Evolutionary conservation across 2,113 vertebrate species (phyloP).

Genomic region (Heliornis fulica): DNA sequence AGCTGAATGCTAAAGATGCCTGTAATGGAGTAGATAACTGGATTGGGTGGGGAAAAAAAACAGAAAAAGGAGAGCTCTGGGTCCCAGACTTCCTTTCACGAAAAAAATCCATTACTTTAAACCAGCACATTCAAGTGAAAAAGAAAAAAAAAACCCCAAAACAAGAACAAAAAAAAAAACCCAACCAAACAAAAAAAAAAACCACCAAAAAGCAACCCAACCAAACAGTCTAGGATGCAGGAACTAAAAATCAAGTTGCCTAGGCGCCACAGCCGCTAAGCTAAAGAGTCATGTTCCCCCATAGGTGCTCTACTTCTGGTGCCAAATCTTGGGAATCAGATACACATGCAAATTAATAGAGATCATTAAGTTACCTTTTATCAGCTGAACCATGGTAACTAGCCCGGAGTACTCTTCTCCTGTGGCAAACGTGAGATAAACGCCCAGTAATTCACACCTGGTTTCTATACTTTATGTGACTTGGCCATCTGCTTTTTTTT

Average conservation of each 20-base stretch:
- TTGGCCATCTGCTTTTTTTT: not conserved
- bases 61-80: not conserved
- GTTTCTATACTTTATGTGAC: not conserved
- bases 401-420: not conserved
- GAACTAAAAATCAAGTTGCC: not conserved
- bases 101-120: not conserved
- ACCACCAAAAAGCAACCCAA: no score
- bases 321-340: slow-evolving; percentile 35
- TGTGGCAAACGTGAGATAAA: not conserved
- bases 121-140: not conserved
- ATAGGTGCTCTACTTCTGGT: not conserved
- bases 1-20: not conserved
- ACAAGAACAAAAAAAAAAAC: not conserved
- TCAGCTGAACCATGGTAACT: slow-evolving; percentile 29
- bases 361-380: slow-evolving; percentile 43
- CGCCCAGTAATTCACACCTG: not conserved
- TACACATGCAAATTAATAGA: slow-evolving; percentile 6
- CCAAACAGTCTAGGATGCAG: not conserved
- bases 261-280: not conserved
- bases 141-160: not conserved
- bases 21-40: not conserved
- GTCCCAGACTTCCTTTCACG: not conserved
- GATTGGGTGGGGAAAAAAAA: not conserved
- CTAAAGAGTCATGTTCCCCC: not conserved
- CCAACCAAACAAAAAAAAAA: not conserved